Percentiles rank a stretch among this genome's conserved stretches.
Evolutionary conservation across 2,888 invertebrate genomes (phyloP).

Genomic region (Sisyra terminalis): DNA sequence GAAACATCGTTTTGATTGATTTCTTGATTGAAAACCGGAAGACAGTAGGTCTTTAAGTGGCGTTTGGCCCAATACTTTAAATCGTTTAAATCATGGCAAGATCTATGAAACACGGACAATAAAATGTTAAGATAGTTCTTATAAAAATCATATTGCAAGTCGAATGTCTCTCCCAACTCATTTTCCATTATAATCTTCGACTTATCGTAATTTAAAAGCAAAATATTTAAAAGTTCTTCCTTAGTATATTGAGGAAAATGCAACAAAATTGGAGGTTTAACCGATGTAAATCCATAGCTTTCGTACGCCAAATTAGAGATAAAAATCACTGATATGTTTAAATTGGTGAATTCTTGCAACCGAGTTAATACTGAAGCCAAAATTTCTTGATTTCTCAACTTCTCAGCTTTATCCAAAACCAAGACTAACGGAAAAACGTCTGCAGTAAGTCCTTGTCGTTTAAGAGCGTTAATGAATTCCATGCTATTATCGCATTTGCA

Average conservation of each 20-base stretch:
- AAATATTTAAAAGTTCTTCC: conserved; percentile 40
- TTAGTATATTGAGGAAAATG: conserved; percentile 70
- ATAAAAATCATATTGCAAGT: conserved; percentile 39
- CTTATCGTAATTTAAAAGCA: conserved; percentile 26
- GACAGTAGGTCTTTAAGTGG: conserved; percentile 60
- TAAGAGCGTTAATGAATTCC: conserved; percentile 36
- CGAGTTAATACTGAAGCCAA: conserved; percentile 55
- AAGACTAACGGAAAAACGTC: conserved; percentile 40
- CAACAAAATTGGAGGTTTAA: conserved; percentile 52
- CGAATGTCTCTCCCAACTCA: conserved; percentile 15
- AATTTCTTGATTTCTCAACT: conserved; percentile 51
- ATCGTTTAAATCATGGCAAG: conserved; percentile 73
- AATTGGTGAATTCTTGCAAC: conserved; percentile 51
- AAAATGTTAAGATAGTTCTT: conserved; percentile 66
- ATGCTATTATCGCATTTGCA: conserved; percentile 50
- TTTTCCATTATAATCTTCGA: conserved; percentile 15
- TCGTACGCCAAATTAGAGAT: conserved; percentile 66
- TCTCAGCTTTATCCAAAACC: conserved; percentile 68
- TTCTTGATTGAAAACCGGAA: conserved; percentile 53
- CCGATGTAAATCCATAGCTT: conserved; percentile 56
- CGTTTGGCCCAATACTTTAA: conserved; percentile 62
- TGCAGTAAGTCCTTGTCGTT: conserved; percentile 17
- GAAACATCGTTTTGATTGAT: conserved; percentile 44
- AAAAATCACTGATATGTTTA: conserved; percentile 60
- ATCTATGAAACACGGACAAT: conserved; percentile 67